These are phyloP conservation scores for Monomorium pharaonis DNA, from an alignment of 1,140 invertebrate species.

Conservation along the genomic window DNA sequence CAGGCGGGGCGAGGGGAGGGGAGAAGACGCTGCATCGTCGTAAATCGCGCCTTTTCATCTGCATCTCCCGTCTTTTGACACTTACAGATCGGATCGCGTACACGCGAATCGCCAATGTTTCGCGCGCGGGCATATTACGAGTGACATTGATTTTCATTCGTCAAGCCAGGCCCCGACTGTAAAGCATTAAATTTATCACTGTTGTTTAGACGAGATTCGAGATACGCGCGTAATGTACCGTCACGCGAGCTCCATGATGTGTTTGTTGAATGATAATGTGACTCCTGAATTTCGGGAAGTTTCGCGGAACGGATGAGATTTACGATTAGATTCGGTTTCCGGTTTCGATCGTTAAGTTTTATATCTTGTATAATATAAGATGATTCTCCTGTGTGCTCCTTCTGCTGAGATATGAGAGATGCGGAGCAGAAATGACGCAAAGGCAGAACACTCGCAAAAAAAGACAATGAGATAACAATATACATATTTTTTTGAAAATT, in stretches of 20 bases:
- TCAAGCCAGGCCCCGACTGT: background rate
- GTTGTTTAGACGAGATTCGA: background rate
- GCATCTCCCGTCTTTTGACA: constrained; percentile 58
- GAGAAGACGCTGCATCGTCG: too few relatives aligned
- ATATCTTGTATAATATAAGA: too few relatives aligned
- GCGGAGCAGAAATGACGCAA: background rate
- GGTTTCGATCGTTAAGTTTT: background rate
- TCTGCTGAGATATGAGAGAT: background rate
- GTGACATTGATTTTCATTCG: constrained; percentile 15
- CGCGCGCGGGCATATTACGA: background rate
- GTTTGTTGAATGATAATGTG: background rate
- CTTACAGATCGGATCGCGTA: background rate
- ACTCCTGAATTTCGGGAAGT: background rate
- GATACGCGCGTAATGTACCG: constrained; percentile 5
- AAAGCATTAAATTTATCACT: constrained; percentile 21
- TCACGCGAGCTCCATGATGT: background rate
- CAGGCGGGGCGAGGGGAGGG: too few relatives aligned
- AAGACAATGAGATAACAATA: background rate
- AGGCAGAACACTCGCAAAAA: background rate
- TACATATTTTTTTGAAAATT: background rate
- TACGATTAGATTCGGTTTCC: background rate
- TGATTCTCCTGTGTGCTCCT: background rate
- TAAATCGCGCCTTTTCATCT: constrained; percentile 61
- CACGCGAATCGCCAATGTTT: constrained; percentile 24
- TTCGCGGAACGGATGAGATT: background rate